Conservation (phyloP, 1,140 invertebrate species). For the Formica exsecta region DNA sequence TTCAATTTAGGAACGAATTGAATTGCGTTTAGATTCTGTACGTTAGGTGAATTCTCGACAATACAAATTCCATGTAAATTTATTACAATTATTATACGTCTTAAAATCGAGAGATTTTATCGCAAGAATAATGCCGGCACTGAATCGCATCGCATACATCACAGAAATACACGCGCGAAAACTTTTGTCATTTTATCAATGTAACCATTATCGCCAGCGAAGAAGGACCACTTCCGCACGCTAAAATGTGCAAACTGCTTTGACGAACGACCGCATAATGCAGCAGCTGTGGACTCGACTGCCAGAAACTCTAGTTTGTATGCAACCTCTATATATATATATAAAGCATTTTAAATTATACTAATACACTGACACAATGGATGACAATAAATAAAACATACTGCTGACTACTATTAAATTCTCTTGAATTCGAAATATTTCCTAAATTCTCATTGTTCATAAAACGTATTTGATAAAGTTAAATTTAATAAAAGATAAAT, state of each 20-base stretch:
- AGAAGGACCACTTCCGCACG: conserved; percentile 51
- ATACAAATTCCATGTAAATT: neutral
- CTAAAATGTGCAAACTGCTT: conserved; percentile 62
- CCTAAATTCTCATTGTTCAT: conserved; percentile 27
- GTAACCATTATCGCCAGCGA: conserved; percentile 53
- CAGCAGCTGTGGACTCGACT: conserved; percentile 56
- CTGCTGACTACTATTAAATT: conserved; percentile 40
- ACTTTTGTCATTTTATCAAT: conserved; percentile 61
- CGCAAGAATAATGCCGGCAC: neutral
- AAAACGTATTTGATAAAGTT: conserved; percentile 31
- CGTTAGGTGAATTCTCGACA: neutral
- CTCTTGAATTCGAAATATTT: conserved; percentile 30
- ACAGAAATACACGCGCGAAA: conserved; percentile 6
- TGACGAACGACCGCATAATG: conserved; percentile 57
- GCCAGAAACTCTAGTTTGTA: conserved; percentile 17
- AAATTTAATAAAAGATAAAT: neutral
- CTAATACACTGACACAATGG: conserved; percentile 24
- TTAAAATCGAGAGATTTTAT: neutral
- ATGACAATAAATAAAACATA: conserved; percentile 54
- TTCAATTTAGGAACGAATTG: conserved; percentile 63
- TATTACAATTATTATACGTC: conserved; percentile 18
- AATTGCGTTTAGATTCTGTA: conserved; percentile 20
- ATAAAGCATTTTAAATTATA: conserved; percentile 56
- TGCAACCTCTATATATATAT: conserved; percentile 14
- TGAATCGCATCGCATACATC: conserved; percentile 1